phyloP scores from a whole-genome alignment of 2,797 vertebrate genomes.

The Tympanoctomys barrerae region DNA sequence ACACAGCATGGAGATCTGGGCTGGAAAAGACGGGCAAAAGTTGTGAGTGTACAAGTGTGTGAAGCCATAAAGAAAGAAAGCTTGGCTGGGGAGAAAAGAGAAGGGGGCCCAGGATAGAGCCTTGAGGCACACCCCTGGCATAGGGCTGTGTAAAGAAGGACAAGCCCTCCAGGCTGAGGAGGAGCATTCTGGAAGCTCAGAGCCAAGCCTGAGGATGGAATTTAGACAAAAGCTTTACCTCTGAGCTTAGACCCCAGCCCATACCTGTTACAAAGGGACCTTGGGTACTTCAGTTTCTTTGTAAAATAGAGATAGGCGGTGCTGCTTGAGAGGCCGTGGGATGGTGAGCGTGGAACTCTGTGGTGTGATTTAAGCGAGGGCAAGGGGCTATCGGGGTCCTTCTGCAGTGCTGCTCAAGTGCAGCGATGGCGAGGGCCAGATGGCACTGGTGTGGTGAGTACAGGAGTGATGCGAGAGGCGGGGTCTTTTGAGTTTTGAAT shows the following conservation, averaged over 20 bases:
- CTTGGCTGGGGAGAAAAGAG: not conserved
- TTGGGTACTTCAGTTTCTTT: conserved; percentile 48
- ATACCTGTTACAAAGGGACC: not conserved
- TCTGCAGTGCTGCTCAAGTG: not conserved
- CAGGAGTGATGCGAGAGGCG: not conserved
- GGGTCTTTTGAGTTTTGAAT: conserved; percentile 12
- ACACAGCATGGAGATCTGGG: not conserved
- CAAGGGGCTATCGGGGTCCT: not conserved
- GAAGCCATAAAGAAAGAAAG: not conserved
- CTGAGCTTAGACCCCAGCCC: not conserved
- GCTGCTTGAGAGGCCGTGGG: not conserved
- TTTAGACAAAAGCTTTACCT: not conserved
- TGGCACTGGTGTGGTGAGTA: not conserved
- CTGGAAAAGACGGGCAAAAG: not conserved
- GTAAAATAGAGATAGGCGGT: not conserved
- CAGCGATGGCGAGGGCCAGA: not conserved
- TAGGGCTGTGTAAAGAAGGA: too few species aligned
- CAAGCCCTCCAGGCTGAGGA: not conserved
- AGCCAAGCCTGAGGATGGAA: not conserved
- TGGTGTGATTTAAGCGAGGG: not conserved
- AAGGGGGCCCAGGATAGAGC: not conserved
- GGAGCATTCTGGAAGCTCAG: not conserved
- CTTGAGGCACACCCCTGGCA: not conserved
- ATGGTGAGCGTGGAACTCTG: not conserved
- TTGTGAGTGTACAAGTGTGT: not conserved